These are phyloP conservation scores for Chirona hameri DNA, from an alignment of 2,888 invertebrate species.

Conservation along the genomic window DNA sequence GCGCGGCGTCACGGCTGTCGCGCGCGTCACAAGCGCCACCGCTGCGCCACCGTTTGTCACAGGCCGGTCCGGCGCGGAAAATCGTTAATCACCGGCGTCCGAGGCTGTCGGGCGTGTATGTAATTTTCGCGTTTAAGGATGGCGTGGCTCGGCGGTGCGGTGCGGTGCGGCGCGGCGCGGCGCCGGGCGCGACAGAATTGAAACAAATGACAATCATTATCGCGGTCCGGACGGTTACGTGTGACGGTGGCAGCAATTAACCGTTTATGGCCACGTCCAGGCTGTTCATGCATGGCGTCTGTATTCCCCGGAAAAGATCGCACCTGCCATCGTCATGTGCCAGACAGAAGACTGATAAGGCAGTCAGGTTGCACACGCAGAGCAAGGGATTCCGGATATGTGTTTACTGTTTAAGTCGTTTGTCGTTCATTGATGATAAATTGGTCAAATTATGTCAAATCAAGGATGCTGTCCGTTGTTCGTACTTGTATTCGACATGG, in stretches of 20 bases:
- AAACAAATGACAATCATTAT: constrained; percentile 27
- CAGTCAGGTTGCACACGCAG: no score
- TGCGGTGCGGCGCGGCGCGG: not conserved
- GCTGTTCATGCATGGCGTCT: not conserved
- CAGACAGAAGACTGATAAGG: no score
- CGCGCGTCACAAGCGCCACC: not conserved
- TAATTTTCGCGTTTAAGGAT: constrained; percentile 9
- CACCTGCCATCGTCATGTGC: no score
- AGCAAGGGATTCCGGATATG: no score
- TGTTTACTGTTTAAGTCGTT: no score
- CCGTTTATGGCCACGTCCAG: not conserved
- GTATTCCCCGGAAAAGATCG: no score
- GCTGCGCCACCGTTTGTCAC: not conserved
- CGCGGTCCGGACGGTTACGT: not conserved
- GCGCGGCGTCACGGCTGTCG: not conserved
- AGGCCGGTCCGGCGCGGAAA: not conserved
- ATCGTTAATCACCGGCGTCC: not conserved
- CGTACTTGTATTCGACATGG: no score
- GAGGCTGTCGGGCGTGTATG: not conserved
- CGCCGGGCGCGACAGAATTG: not conserved
- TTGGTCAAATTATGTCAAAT: no score
- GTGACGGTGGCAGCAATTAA: not conserved
- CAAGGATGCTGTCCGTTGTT: no score
- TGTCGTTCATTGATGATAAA: no score
- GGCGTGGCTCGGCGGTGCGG: no score